Evolutionary conservation across 2,797 vertebrate species (phyloP), one percentile per base, ranked within the genome.

Genomic region (Chaunax sp.): DNA sequence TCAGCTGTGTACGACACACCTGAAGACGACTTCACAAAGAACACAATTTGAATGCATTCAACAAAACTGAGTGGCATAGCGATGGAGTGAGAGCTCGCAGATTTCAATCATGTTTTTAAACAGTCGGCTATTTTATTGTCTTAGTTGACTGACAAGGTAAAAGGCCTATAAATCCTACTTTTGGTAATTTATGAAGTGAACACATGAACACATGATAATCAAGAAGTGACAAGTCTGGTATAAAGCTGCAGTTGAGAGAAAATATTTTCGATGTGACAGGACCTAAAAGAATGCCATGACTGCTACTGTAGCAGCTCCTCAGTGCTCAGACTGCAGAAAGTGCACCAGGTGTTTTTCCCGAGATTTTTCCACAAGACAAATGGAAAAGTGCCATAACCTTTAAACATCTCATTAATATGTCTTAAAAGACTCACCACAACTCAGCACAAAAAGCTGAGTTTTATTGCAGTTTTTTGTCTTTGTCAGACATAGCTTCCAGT

Each of bases 401-500:
- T 84, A 85, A 90, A 87, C 87, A 80, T 77, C 69, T 81, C 75
- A 90, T 93, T 92, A 93, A 92, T 92, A 87, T 81, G 83, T 84
- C 84, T 84, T 87, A 75, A 79, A 85, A 80, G 87, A 84, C 81
- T 88, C 87, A 63, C 53, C 70, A 51, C 75, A 81, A 87, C 89
- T 84, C 83, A 81, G 77, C 78, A 82, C 78, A 87, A 87, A 92
- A 92, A 92, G 80, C 87, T 82, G 38, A 26, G 19, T 92, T 94
- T 94, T 93, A 93, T 90, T 91, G 80, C 82, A 87, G 86, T 92
- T 92, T 90, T 40, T 88, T 86, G 85, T 92, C 90, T 92, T 91
- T 89, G 90, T 90, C 86, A 89, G 85, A 80, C 91, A 93, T 93
- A 93, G 90, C 91, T 94, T 93, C 89, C 88, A 92, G 92, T 94